Conservation (phyloP, 2,888 invertebrate species). For the Willowsia nigromaculata region DNA sequence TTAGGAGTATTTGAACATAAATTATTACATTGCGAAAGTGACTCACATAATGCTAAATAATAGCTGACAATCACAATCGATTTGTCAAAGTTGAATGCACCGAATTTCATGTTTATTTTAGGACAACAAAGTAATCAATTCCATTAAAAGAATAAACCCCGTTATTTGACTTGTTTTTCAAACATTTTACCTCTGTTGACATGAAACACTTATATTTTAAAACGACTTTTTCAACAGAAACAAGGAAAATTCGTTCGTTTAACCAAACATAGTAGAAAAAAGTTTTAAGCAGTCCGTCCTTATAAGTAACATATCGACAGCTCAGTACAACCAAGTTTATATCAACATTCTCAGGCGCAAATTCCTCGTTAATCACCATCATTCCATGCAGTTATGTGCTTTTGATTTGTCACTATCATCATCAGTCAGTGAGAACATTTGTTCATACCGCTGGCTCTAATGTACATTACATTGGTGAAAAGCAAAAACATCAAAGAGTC, state of each 20-base stretch:
- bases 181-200: not conserved
- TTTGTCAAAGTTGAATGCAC: constrained; percentile 22
- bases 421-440: too few relatives aligned
- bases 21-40: not conserved
- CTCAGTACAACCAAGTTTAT: too few relatives aligned
- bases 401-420: too few relatives aligned
- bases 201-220: not conserved
- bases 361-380: too few relatives aligned
- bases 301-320: too few relatives aligned
- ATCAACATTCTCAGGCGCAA: too few relatives aligned
- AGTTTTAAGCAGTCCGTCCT: not conserved
- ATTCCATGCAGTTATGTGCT: too few relatives aligned
- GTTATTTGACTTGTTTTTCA: not conserved
- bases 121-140: not conserved
- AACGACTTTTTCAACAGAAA: not conserved
- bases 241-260: not conserved
- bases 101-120: not conserved
- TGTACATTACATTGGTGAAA: too few relatives aligned
- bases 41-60: too few relatives aligned
- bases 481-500: too few relatives aligned
- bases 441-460: too few relatives aligned
- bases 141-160: constrained; percentile 8
- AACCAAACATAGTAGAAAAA: not conserved
- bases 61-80: not conserved
- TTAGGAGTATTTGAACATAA: too few relatives aligned